Percentiles rank a stretch among this genome's conserved stretches.
These are phyloP conservation scores for Epistrophe grossulariae DNA, from an alignment of 2,888 invertebrate genomes.

Conservation along the genomic window DNA sequence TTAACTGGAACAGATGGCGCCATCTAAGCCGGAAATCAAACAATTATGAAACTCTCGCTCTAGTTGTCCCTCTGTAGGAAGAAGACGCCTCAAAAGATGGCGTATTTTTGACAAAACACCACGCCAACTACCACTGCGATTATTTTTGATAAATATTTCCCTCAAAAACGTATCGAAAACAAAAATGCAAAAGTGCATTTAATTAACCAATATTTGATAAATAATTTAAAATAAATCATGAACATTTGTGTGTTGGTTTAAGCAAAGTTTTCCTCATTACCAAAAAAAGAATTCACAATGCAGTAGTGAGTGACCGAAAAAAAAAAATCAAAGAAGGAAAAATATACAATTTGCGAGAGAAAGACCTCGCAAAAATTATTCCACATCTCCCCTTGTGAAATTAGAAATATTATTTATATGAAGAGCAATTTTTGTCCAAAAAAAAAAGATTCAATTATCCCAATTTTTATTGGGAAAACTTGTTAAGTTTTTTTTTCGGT, in stretches of 20 bases:
- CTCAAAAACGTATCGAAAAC: slow-evolving; percentile 42
- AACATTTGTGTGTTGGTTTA: background rate
- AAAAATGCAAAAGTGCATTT: slow-evolving; percentile 15
- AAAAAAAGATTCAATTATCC: background rate
- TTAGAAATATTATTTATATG: background rate
- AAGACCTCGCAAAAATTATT: slow-evolving; percentile 54
- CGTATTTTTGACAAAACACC: slow-evolving; percentile 79
- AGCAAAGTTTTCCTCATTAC: slow-evolving; percentile 30
- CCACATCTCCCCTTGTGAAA: background rate
- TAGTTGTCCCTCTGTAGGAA: slow-evolving; percentile 61
- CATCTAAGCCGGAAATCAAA: slow-evolving; percentile 78
- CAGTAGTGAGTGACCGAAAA: slow-evolving; percentile 55
- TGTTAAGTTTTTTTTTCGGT: slow-evolving; percentile 14
- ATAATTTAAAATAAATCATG: slow-evolving; percentile 18
- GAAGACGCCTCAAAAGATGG: slow-evolving; percentile 82
- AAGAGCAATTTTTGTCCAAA: slow-evolving; percentile 13
- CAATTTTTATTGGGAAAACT: slow-evolving; percentile 1
- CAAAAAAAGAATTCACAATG: slow-evolving; percentile 26
- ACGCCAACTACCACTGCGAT: slow-evolving; percentile 71
- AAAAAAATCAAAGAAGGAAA: slow-evolving; percentile 36
- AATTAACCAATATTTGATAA: slow-evolving; percentile 22
- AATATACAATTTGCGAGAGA: slow-evolving; percentile 36
- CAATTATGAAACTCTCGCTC: slow-evolving; percentile 71
- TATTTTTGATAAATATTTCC: slow-evolving; percentile 74
- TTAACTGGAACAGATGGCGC: slow-evolving; percentile 57